These are phyloP conservation scores for Danionella cerebrum DNA, from an alignment of 2,113 vertebrate genomes.

Conservation along the genomic window DNA sequence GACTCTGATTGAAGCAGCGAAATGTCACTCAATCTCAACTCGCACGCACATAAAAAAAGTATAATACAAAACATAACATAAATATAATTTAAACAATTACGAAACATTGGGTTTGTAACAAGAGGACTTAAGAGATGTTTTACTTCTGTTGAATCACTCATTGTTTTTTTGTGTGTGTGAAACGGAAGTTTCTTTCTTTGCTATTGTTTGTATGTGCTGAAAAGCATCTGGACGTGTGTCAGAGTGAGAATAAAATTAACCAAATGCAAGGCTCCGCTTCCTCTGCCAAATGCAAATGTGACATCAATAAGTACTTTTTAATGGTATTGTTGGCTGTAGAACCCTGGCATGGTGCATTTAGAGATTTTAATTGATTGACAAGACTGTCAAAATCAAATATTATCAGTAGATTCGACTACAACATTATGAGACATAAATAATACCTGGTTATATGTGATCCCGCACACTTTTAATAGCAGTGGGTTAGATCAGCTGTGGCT, in stretches of 20 bases:
- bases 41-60: too few relatives aligned
- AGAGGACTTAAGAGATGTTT: too few relatives aligned
- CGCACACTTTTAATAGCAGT: neutral
- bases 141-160: too few relatives aligned
- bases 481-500: neutral
- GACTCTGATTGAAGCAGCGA: too few relatives aligned
- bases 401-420: too few relatives aligned
- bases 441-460: too few relatives aligned
- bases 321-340: conserved; percentile 16
- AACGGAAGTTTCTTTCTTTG: conserved; percentile 42
- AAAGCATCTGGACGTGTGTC: conserved; percentile 28
- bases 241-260: conserved; percentile 48
- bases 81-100: too few relatives aligned
- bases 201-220: conserved; percentile 37
- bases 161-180: conserved; percentile 51
- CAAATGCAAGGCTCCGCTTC: conserved; percentile 43
- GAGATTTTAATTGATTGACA: neutral
- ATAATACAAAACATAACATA: too few relatives aligned
- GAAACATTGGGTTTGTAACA: too few relatives aligned
- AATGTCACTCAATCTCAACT: too few relatives aligned
- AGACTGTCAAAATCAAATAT: neutral
- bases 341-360: conserved; percentile 1
- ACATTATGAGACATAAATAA: too few relatives aligned
- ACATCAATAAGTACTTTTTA: conserved; percentile 21
- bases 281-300: conserved; percentile 32